Base-by-base conservation (phyloP, 2,888 invertebrate genomes). In the Eupelmus urozonus region DNA sequence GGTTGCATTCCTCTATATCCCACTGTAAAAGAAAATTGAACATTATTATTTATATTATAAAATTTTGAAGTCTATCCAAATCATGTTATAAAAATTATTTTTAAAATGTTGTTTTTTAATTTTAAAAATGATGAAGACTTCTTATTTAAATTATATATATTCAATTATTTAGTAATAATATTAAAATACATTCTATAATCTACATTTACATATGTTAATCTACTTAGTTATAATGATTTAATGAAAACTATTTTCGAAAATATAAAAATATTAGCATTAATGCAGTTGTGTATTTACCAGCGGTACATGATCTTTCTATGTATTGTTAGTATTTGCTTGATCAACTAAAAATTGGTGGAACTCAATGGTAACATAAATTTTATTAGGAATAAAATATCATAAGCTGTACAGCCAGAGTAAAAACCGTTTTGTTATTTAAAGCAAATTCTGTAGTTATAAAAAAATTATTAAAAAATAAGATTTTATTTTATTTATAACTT, bases 1-100 rank as follows among this genome's bases (percentile, higher is more conserved):
- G 93, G 93, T 84, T 93, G 93, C 84, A 88, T 83, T 40, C 89
- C 89, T 82, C 90, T 85, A 79, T 89, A 90, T 42, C 87, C 87
- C 55, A 76, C 82, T 82, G 59, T 2, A 66, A 76, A 67, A 49
- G 7, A 63, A 29, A 69, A 75, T 34, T 0, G 16, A 57, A 3
- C 18, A 11, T 73, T 2, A 63, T 5, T 45, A 34, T 3, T 7
- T 20, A 53, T 53, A 16, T 4, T 13, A 7, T 45, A 45, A 45
- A 45, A 45, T n/a, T n/a, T n/a, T n/a, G n/a, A n/a, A n/a, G n/a
- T n/a, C n/a, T n/a, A n/a, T n/a, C n/a, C 27, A 1, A 1, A 16
- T 45, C 2, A 34, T 2, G 16, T 45, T 16, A 16, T 11, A 7
- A n/a, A 29, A 9, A 25, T 18, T 13, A 25, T 23, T 23, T 27